Evolutionary conservation across 2,113 vertebrate species (phyloP), one percentile per base, ranked within the genome.

Genomic region (Ailurus styani): DNA sequence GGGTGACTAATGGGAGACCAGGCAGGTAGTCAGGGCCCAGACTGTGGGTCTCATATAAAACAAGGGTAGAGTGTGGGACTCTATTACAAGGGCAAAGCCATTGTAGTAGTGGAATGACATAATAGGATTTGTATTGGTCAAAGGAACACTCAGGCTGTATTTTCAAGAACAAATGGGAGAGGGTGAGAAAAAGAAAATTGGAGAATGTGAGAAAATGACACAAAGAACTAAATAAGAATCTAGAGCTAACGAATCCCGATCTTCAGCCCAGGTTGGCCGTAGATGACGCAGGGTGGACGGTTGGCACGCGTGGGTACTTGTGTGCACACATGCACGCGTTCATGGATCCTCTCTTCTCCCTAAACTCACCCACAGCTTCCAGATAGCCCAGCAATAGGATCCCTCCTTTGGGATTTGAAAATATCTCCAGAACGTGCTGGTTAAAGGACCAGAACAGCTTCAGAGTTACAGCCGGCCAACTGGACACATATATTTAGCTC

Each of bases 41-140:
- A 62, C 31, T 68, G 14, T 29, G 37, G 45, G n/a, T 5, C 15
- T 31, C 78, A 15, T 64, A 11, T 1, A 52, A 40, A 27, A 72
- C 13, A 42, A 88, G 27, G 54, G 54, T 13, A 42, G 70, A 78
- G 23, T 20, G 66, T 54, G 14, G 40, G 31, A 55, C n/a, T 89
- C 85, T 4, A 68, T 75, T 82, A 11, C 54, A 81, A 94, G 66
- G 47, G 42, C 6, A 40, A 72, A 95, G 37, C 29, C 37, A 82
- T 72, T 40, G 20, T 95, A 82, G 72, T 18, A 70, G 25, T 31
- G 9, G 31, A 60, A 54, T 54, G 20, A 57, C 37, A 66, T 29
- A 54, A 52, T 55, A 82, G 34, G 40, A 83, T 94, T 92, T 92
- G n/a, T 27, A 83, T 87, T 96, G 83, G 87, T 66, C 52, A 60